Conservation (phyloP, 2,113 vertebrate species). For the Grallaria varia region DNA sequence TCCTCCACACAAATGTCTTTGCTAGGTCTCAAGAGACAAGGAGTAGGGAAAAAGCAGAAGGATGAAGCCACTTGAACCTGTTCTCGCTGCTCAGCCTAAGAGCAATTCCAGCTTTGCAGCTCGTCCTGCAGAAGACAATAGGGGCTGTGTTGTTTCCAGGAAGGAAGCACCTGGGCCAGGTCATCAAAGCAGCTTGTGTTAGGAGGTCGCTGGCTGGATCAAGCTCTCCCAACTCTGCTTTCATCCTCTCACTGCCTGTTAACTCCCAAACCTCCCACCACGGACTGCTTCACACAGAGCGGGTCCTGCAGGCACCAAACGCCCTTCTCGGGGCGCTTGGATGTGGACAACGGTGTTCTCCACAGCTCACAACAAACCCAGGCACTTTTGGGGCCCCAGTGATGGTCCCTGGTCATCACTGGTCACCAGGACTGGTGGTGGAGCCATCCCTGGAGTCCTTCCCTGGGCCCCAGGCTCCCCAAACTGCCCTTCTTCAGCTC, state of each 20-base stretch:
- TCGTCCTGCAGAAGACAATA: conserved; percentile 26
- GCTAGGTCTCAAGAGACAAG: neutral
- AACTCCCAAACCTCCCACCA: conserved; percentile 42
- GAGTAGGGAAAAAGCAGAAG: neutral
- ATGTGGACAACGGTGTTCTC: accelerated
- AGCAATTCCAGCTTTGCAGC: conserved; percentile 26
- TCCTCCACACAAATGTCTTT: neutral
- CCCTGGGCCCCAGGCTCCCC: neutral
- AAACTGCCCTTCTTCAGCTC: neutral
- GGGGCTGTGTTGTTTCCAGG: conserved; percentile 47
- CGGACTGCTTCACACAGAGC: accelerated
- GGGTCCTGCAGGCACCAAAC: neutral
- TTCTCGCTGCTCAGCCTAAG: neutral
- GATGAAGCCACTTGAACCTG: conserved; percentile 21
- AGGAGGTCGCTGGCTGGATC: conserved; percentile 14
- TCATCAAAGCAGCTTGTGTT: conserved; percentile 51
- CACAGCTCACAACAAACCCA: neutral
- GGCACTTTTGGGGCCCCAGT: neutral
- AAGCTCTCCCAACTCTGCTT: neutral
- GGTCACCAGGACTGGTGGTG: neutral
- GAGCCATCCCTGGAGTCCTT: neutral
- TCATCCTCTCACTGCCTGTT: conserved; percentile 31
- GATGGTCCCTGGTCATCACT: neutral
- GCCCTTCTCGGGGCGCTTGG: accelerated
- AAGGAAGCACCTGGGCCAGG: conserved; percentile 52